Evolutionary conservation across 2,797 vertebrate genomes (phyloP).

Genomic region (Erethizon dorsatum): DNA sequence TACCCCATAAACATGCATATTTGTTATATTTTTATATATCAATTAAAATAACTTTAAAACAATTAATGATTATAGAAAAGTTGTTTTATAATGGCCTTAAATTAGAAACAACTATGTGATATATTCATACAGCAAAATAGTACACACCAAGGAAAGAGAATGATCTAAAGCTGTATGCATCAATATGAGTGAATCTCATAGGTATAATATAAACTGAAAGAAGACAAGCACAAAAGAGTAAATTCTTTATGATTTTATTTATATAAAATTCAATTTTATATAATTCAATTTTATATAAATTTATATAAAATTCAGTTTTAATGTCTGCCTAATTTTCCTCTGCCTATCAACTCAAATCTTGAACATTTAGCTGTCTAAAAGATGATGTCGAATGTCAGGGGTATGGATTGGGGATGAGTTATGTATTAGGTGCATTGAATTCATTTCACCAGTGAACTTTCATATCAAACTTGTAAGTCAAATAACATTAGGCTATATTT

Average conservation of each 20-base stretch:
- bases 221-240: background rate
- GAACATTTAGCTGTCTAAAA: background rate
- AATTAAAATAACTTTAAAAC: background rate
- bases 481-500: background rate
- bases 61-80: background rate
- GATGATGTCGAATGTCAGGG: rapidly evolving
- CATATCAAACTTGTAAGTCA: background rate
- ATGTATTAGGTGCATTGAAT: background rate
- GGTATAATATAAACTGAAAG: background rate
- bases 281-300: too few relatives aligned
- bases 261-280: background rate
- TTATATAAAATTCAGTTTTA: too few relatives aligned
- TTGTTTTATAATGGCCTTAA: background rate
- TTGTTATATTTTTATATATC: background rate
- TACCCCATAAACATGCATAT: background rate
- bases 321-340: background rate
- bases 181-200: background rate
- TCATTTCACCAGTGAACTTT: background rate
- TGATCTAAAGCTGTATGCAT: background rate
- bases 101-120: background rate
- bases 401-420: background rate
- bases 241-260: background rate
- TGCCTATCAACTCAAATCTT: background rate
- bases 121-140: background rate
- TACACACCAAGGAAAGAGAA: background rate